Base-by-base conservation (phyloP, 2,888 invertebrate genomes). In the Chaitophorus viminalis region DNA sequence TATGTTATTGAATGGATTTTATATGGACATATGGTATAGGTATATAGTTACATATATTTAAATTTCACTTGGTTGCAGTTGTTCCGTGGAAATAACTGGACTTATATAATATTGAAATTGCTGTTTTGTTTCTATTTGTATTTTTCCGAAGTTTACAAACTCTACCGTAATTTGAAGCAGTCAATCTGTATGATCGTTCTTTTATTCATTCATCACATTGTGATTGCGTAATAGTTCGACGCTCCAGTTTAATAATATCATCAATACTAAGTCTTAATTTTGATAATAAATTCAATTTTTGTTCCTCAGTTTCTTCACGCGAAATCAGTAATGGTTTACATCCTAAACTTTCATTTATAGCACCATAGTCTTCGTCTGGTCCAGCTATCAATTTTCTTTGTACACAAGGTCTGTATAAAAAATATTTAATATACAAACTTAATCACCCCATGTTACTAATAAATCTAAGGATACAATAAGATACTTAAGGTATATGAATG, bases 351-450 rank as follows among this genome's bases (percentile, higher is more conserved):
- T 76, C 52, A 76, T 76, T 29, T 76, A 52, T 18, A 52, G 76
- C 76, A 76, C 76, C 76, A 76, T 76, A 76, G 3, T 76, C 76
- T 76, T 46, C 46, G 52, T 76, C 76, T 18, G 52, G 76, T 76
- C 52, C 46, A 76, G 29, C 52, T 52, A 76, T 76, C 18, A 52
- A 76, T 76, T 76, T 76, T 76, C 17, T 76, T 18, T 52, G 14
- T 3, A 29, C 18, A 52, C 18, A 52, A 76, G 46, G 29, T 52
- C 76, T 76, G 17, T 29, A 52, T 76, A 76, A 76, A 76, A 76
- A 21, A 74, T 76, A 46, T 46, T 46, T 76, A 46, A 76, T 76
- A 17, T 29, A 29, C n/a, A 75, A 25, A 75, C 36, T 25, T 39
- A 25, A n/a, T 8, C 11, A 11, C 54, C 54, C 3, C 39, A 9